These are phyloP conservation scores for Eretmodus cyanostictus DNA, from an alignment of 2,113 vertebrate species.

Conservation along the genomic window DNA sequence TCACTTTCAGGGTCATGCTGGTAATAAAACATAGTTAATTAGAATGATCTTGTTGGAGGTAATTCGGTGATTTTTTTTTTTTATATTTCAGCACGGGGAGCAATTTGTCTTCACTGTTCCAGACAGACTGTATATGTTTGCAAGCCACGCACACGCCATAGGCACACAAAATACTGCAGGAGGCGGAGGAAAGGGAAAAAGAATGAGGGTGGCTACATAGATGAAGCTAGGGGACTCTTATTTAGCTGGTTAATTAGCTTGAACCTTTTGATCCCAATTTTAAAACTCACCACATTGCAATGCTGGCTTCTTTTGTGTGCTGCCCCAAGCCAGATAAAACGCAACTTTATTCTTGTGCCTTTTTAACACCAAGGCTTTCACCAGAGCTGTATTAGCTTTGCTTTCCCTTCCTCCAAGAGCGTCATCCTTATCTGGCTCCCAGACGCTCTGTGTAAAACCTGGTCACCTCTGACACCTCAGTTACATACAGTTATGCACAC, in stretches of 20 bases:
- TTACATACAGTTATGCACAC: conserved; percentile 6
- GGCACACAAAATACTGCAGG: background rate
- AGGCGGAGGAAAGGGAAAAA: background rate
- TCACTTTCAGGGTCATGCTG: conserved; percentile 7
- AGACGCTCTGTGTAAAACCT: conserved; percentile 48
- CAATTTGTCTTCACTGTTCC: conserved; percentile 31
- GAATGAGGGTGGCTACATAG: conserved; percentile 26
- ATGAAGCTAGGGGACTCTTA: conserved; percentile 59
- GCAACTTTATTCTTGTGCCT: conserved; percentile 50
- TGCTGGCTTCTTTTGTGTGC: conserved; percentile 57
- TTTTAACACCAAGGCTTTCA: conserved; percentile 52
- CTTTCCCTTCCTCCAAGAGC: background rate
- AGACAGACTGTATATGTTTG: conserved; percentile 15
- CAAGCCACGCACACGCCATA: background rate
- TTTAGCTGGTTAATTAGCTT: conserved; percentile 77
- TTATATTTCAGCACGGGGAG: conserved; percentile 15
- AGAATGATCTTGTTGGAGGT: conserved; percentile 38
- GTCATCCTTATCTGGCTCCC: conserved; percentile 48
- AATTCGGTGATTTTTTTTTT: conserved; percentile 29
- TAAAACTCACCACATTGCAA: conserved; percentile 62
- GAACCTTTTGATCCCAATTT: conserved; percentile 77
- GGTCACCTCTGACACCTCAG: conserved; percentile 35
- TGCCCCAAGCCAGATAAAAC: conserved; percentile 64
- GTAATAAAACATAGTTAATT: conserved; percentile 42
- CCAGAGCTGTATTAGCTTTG: conserved; percentile 1